Evolutionary conservation across 2,888 invertebrate species (phyloP), one percentile per base, ranked within the genome.

Genomic region (Troglohyphantes excavatus): DNA sequence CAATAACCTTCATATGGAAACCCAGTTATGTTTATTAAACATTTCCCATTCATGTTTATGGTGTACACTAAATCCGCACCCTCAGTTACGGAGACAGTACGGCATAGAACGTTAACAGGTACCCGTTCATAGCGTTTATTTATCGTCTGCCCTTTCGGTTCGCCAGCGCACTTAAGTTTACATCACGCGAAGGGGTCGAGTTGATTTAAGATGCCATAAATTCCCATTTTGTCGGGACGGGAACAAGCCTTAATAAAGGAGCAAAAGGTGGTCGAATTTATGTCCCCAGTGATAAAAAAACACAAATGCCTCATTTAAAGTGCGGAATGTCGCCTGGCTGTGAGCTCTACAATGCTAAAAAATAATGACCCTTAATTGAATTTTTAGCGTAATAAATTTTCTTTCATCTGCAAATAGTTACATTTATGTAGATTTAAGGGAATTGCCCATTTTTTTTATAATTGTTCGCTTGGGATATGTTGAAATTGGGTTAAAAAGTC

Each of bases 371-470:
- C 53, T 2, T 53, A 53, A 53, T 53, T 53, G 53, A 53, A 53
- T 53, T 53, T 53, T 53, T 53, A n/a, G 53, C 13, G 53, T 53
- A 53, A 53, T 53, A 53, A 53, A 6, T 53, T 53, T 53, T 53
- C 17, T 13, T 53, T 53, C 53, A n/a, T 53, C 2, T 39, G 39
- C 3, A 39, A 39, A 39, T 39, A 39, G 39, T 3, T 39, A 39
- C 39, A 11, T 39, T 39, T 39, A 39, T 39, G 39, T 39, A 39
- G 1, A 39, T 39, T 39, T 39, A 39, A 13, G 39, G 3, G 39
- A 1, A 39, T 39, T 39, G 7, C 13, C 9, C 39, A n/a, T n/a
- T 39, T 9, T 3, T 9, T 9, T 39, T 39, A 13, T 39, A 13
- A 13, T 39, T 39, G 39, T 3, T 39, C 13, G 39, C 1, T 39